A percentile compares a stretch with the other conserved stretches of the same genome.
Conservation (phyloP, 2,113 vertebrate species). For the Colaptes auratus region DNA sequence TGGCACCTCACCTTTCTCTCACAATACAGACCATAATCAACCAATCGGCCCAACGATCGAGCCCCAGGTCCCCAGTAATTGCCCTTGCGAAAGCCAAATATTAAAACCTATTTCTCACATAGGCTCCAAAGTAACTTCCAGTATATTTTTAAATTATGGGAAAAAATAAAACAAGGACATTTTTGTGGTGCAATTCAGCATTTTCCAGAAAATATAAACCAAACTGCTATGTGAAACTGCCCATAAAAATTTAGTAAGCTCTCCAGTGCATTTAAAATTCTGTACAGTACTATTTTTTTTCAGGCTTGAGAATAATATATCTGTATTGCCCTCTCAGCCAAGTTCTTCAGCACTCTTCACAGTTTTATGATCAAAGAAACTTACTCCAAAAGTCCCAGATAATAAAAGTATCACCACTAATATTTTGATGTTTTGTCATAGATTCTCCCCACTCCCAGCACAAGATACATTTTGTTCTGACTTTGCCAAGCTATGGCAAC, state of each 20-base stretch:
- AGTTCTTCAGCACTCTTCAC: background rate
- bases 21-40: too few relatives aligned
- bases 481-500: background rate
- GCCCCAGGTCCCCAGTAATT: too few relatives aligned
- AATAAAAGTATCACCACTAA: background rate
- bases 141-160: background rate
- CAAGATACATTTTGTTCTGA: background rate
- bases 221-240: background rate
- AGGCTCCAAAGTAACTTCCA: background rate
- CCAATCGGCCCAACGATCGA: too few relatives aligned
- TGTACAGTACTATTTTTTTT: background rate
- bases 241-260: background rate
- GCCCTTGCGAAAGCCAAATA: too few relatives aligned
- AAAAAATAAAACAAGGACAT: background rate
- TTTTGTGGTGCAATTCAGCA: background rate
- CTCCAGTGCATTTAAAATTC: background rate
- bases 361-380: fast-evolving
- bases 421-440: background rate
- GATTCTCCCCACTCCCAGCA: background rate
- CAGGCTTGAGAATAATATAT: background rate
- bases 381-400: background rate
- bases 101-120: too few relatives aligned
- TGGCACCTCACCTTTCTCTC: too few relatives aligned
- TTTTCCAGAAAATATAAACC: background rate
- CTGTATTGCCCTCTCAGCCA: background rate